Evolutionary conservation across 1,140 invertebrate genomes (phyloP).

Genomic region (Daktulosphaira vitifoliae): DNA sequence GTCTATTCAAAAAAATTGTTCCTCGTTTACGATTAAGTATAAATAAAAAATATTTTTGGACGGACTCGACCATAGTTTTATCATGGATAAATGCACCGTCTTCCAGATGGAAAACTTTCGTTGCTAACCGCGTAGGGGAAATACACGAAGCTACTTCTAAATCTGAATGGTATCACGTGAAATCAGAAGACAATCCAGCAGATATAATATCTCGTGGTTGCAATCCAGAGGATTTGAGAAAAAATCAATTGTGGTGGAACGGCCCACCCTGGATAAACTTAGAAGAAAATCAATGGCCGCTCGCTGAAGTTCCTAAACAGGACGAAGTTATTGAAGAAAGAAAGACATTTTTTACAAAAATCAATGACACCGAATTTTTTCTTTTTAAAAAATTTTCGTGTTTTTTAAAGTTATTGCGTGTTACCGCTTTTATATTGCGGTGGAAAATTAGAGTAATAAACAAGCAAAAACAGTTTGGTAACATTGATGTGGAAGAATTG

Average conservation of each 20-base stretch:
- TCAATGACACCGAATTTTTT: background rate
- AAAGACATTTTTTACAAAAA: background rate
- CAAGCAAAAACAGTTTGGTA: too few species aligned
- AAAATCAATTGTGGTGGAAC: slow-evolving; percentile 35
- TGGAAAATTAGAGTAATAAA: background rate
- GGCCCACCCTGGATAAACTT: slow-evolving; percentile 34
- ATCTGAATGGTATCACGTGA: slow-evolving; percentile 38
- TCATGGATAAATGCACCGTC: slow-evolving; percentile 27
- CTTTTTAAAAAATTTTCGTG: background rate
- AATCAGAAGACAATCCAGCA: too few species aligned
- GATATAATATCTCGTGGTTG: too few species aligned
- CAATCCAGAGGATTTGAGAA: slow-evolving; percentile 27
- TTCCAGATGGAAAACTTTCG: slow-evolving; percentile 5
- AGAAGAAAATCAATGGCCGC: background rate
- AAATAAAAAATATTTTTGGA: slow-evolving; percentile 34
- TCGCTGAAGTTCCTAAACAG: background rate
- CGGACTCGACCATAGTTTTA: slow-evolving; percentile 19
- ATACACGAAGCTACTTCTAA: slow-evolving; percentile 39
- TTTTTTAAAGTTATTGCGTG: background rate
- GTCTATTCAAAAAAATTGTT: background rate
- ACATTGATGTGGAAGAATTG: slow-evolving; percentile 13
- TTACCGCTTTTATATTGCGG: slow-evolving; percentile 1
- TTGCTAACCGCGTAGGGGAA: slow-evolving; percentile 24
- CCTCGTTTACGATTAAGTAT: background rate
- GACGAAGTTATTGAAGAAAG: background rate